Base-by-base conservation (phyloP, 2,888 invertebrate species). In the Drosophila borealis region DNA sequence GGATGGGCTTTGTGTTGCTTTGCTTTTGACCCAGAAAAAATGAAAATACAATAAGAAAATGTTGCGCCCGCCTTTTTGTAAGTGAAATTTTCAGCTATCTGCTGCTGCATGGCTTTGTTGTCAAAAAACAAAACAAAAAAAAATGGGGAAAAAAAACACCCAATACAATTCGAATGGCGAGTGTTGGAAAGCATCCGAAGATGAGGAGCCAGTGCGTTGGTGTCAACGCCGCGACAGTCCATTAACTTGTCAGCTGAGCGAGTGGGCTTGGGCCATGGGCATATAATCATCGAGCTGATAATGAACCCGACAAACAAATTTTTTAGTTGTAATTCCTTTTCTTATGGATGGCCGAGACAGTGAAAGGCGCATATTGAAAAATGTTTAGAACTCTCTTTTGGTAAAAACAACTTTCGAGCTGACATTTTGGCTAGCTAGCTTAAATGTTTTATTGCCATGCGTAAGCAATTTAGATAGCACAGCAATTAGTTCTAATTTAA, bases 31-130 rank as follows among this genome's bases (percentile, higher is more conserved):
- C 83, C 73, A 84, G 80, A 86, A 82, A 81, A 29, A 77, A 59
- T 64, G 70, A 66, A 77, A 87, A 85, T 70, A 89, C 88, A 84
- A 85, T 89, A 80, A 88, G 84, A 89, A 89, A 85, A 89, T 87
- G 72, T 77, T 79, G 73, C 62, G 84, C 67, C 87, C 70, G 74
- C 75, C 85, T 85, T 63, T 62, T 88, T 88, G 78, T 88, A 88
- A 85, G 84, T 85, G 84, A 85, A 85, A 85, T 84, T 85, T 88
- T 74, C 51, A 64, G 70, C 64, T 60, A 74, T 65, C 50, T 29
- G 53, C 57, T 61, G 55, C 57, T 61, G 55, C 57, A 63, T 59
- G 59, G 55, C 57, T 61, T 71, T 70, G 49, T 79, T 68, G 39
- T 77, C 46, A 55, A 64, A 63, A 51, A 51, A 5, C 4, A 37